phyloP scores from a whole-genome alignment of 2,113 vertebrate genomes.

The Xyrauchen texanus region DNA sequence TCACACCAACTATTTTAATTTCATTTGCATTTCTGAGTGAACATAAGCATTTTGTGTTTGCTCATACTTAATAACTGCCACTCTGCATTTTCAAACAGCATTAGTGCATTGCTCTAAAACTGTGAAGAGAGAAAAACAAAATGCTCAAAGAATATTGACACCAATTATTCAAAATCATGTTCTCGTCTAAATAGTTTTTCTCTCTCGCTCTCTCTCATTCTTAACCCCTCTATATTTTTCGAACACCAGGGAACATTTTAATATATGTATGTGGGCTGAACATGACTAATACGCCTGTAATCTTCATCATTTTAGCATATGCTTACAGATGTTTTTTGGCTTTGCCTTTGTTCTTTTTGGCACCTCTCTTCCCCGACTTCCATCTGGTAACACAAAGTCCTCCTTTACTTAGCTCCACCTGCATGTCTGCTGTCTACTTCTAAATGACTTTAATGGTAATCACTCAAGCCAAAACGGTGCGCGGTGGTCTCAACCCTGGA shows the following conservation, averaged over 20 bases:
- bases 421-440: slow-evolving; percentile 42
- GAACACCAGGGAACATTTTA: slow-evolving; percentile 35
- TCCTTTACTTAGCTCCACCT: slow-evolving; percentile 11
- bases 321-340: slow-evolving; percentile 43
- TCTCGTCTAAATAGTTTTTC: slow-evolving; percentile 2
- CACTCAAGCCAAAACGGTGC: slow-evolving; percentile 48
- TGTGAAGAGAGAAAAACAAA: slow-evolving; percentile 42
- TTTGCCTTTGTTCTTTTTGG: slow-evolving; percentile 45
- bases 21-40: slow-evolving; percentile 16
- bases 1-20: background rate
- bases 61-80: slow-evolving; percentile 30
- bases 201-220: slow-evolving; percentile 1
- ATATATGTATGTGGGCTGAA: slow-evolving; percentile 16
- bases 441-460: slow-evolving; percentile 50
- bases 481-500: slow-evolving; percentile 44
- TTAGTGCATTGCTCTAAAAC: slow-evolving; percentile 63
- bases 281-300: slow-evolving; percentile 48
- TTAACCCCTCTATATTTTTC: background rate
- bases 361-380: slow-evolving; percentile 25
- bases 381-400: slow-evolving; percentile 36
- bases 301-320: slow-evolving; percentile 33
- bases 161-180: slow-evolving; percentile 62
- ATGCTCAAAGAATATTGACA: slow-evolving; percentile 56
- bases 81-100: slow-evolving; percentile 65
- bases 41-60: slow-evolving; percentile 19